Evolutionary conservation across 2,888 invertebrate species (phyloP).

Genomic region (Megamerina dolium): DNA sequence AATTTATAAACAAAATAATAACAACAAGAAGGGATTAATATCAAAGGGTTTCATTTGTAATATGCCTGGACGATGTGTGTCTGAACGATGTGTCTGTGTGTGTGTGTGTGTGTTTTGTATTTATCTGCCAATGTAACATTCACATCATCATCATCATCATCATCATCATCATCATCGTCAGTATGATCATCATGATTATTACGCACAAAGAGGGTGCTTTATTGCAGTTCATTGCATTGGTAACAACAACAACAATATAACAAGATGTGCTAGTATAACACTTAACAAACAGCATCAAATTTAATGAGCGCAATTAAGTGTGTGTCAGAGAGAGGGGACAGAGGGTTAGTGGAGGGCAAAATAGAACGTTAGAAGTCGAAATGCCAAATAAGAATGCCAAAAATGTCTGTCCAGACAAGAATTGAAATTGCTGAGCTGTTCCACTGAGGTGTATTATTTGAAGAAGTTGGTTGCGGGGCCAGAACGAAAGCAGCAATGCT

Average conservation of each 20-base stretch:
- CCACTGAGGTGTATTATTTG: too few species aligned
- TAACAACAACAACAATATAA: slow-evolving; percentile 1
- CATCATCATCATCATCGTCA: slow-evolving; percentile 2
- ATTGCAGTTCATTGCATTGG: too few species aligned
- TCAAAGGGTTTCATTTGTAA: too few species aligned
- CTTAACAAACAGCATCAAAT: slow-evolving; percentile 15
- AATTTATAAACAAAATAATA: slow-evolving; percentile 2
- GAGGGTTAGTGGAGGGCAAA: neutral
- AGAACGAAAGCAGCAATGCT: too few species aligned
- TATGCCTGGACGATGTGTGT: too few species aligned
- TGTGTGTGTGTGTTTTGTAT: too few species aligned
- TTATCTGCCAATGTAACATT: slow-evolving; percentile 1
- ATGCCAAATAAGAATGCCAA: too few species aligned
- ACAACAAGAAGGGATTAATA: slow-evolving; percentile 10
- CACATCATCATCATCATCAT: too few species aligned
- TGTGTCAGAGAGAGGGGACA: neutral
- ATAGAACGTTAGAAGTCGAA: neutral
- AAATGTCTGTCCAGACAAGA: too few species aligned
- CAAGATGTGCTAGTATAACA: slow-evolving; percentile 8
- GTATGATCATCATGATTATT: neutral
- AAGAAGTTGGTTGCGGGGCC: too few species aligned
- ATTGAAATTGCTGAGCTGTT: too few species aligned
- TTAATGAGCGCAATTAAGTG: slow-evolving; percentile 16
- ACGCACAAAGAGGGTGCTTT: neutral
- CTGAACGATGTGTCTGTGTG: too few species aligned